Evolutionary conservation across 2,888 invertebrate species (phyloP).

Genomic region (Cerceris rybyensis): DNA sequence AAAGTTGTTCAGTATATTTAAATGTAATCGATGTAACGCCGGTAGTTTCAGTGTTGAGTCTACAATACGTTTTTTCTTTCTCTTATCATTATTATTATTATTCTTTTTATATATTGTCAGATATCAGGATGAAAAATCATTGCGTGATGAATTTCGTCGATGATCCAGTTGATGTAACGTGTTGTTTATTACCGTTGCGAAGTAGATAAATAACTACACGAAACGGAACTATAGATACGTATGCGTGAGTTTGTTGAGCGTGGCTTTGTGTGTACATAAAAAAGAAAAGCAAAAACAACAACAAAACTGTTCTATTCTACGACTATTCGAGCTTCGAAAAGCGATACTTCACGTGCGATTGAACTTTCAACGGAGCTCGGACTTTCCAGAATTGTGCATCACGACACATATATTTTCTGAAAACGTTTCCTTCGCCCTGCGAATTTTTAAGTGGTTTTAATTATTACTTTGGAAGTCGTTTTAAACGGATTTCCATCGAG

Average conservation of each 20-base stretch:
- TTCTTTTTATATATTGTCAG: neutral
- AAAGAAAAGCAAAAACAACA: neutral
- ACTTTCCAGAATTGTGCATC: slow-evolving; percentile 33
- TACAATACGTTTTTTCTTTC: neutral
- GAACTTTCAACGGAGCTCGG: slow-evolving; percentile 17
- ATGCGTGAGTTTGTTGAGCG: slow-evolving; percentile 24
- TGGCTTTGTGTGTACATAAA: slow-evolving; percentile 41
- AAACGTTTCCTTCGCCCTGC: slow-evolving; percentile 23
- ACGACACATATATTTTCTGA: slow-evolving; percentile 47
- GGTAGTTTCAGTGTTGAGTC: neutral
- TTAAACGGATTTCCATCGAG: neutral
- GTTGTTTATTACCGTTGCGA: slow-evolving; percentile 32
- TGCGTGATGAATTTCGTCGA: slow-evolving; percentile 14
- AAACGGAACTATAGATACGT: slow-evolving; percentile 11
- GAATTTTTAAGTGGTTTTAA: neutral
- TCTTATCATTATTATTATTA: neutral
- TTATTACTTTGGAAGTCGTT: neutral
- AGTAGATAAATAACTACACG: slow-evolving; percentile 21
- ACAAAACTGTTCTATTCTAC: slow-evolving; percentile 20
- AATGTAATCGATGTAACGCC: too few species aligned
- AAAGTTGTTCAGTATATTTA: too few species aligned
- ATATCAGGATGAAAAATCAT: slow-evolving; percentile 5
- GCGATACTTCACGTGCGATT: slow-evolving; percentile 13
- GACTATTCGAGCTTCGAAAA: slow-evolving; percentile 26
- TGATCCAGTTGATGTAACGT: slow-evolving; percentile 12